Evolutionary conservation across 2,113 vertebrate species (phyloP), one percentile per base, ranked within the genome.

Genomic region (Vidua chalybeata): DNA sequence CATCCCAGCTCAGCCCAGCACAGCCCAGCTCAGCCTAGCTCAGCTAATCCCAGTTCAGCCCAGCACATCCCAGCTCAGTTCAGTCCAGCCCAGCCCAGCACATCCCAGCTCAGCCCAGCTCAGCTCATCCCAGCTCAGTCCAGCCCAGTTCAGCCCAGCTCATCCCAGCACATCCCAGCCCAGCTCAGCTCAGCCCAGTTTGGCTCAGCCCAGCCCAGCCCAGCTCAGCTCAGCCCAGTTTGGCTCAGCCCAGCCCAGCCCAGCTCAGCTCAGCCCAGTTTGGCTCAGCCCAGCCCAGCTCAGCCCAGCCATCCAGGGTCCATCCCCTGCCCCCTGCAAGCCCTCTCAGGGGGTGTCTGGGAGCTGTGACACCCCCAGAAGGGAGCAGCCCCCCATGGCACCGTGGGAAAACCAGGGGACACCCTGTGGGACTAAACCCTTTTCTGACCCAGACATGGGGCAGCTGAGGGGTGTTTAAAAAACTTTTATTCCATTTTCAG

Each of bases 261-360:
- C 39, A 39, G 10, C 39, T 12, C 39, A 39, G 10, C 39, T 5
- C 39, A 39, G 10, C 39, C 39, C 39, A 11, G 39, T 12, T 12
- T 39, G 39, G 39, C 39, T 12, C 39, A 39, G 10, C 39, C 39
- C 39, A 39, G 39, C 39, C 39, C 39, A 39, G 39, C 39, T 39
- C n/a, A n/a, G 35, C 64, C 41, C 8, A 1, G 2, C 21, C 10
- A 4, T 3, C 33, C 41, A 0, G 7, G 17, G 6, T 11, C 46
- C 66, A 31, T 8, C 56, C 80, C 16, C 0, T 2, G 10, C 6
- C 56, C 80, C 16, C 0, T 2, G 10, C 6, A 2, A 27, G 23
- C 0, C 0, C 31, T 31, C 13, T 0, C 24, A 0, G 1, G 63
- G 2, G 30, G 33, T 8, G 7, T 8, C 23, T 1, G 26, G 41